Evolutionary conservation across 1,140 invertebrate species (phyloP), one percentile per base, ranked within the genome.

Genomic region (Episyrphus balteatus): DNA sequence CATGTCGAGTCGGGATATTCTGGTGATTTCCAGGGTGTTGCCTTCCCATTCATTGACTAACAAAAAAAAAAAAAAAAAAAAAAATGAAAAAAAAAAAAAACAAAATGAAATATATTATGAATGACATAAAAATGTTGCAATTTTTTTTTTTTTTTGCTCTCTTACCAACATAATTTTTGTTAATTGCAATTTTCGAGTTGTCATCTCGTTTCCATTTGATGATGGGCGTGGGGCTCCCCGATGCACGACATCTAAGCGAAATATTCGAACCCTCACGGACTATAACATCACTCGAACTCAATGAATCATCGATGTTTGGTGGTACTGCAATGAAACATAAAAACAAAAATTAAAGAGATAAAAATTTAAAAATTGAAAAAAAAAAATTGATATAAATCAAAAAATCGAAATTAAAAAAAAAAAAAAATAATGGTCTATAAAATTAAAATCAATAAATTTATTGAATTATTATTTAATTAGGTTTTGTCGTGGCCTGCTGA

Each of bases 191-290:
- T 68, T 81, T 82, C 50, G 79, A 78, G 60, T 83, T 82, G 70
- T 92, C 88, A 63, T 94, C 89, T 48, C 91, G 75, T 66, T 89
- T 86, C 91, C 91, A 94, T 68, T 86, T 88, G 56, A 94, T 86
- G 52, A 74, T 84, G 7, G 91, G 91, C 51, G 80, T 75, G 46
- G 91, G 92, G 61, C 86, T 90, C 58, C 92, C 92, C 49, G 83
- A 84, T 40, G 91, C 91, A 63, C 85, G 83, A 69, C 91, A 94
- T 53, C 77, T 80, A 49, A 94, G 73, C 15, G 82, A 88, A 42
- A 93, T 88, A 70, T 94, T 92, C 42, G 87, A 78, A 36, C 84
- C 86, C 74, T 95, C 92, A 32, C 89, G 76, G n/a, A 92, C 88
- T 58, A 94, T 91, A 30, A 91, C 84, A 66, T 94, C 90, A 55